Evolutionary conservation across 2,113 vertebrate genomes (phyloP).

Genomic region (Telmatochromis sp.): DNA sequence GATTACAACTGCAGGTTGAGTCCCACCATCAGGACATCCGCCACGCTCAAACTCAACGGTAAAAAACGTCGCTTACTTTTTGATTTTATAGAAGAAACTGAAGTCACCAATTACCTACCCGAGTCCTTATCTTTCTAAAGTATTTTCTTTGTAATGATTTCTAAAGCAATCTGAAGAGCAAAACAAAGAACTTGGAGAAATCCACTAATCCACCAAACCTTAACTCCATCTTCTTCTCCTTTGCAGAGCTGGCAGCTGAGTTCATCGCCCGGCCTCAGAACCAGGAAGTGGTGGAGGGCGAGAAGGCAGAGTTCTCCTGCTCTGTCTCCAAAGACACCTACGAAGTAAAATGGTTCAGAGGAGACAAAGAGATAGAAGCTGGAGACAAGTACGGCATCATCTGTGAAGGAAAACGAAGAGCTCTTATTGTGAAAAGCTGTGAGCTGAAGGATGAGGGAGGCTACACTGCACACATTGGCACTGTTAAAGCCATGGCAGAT

Average conservation of each 20-base stretch:
- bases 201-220: background rate
- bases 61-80: background rate
- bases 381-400: slow-evolving; percentile 86
- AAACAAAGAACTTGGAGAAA: background rate
- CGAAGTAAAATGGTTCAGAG: slow-evolving; percentile 85
- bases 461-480: slow-evolving; percentile 79
- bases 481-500: slow-evolving; percentile 81
- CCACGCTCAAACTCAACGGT: slow-evolving; percentile 86
- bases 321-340: slow-evolving; percentile 90
- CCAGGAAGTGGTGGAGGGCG: slow-evolving; percentile 90
- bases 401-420: slow-evolving; percentile 87
- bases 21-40: slow-evolving; percentile 76
- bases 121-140: background rate
- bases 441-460: slow-evolving; percentile 81
- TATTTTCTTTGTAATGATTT: background rate
- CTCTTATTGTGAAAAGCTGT: slow-evolving; percentile 81
- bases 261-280: slow-evolving; percentile 91
- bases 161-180: background rate
- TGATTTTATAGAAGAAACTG: background rate
- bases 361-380: slow-evolving; percentile 72
- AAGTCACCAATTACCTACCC: background rate
- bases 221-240: background rate
- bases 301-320: slow-evolving; percentile 90
- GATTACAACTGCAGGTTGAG: slow-evolving; percentile 85
- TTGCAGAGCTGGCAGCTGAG: slow-evolving; percentile 90